Evolutionary conservation across 2,113 vertebrate genomes (phyloP).

Genomic region (Myocastor coypus): DNA sequence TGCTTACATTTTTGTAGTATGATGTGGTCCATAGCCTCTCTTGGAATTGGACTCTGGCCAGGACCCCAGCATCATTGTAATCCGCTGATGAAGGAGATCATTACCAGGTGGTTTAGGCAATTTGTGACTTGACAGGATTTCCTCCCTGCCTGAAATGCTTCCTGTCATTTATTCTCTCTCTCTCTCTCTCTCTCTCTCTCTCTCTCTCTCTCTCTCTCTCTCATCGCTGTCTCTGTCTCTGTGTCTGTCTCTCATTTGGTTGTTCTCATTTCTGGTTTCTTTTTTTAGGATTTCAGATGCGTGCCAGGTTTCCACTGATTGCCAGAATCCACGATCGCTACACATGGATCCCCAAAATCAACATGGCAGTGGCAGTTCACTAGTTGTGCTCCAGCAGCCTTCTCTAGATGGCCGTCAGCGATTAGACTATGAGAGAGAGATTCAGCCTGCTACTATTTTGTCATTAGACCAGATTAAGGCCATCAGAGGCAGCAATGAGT

Average conservation of each 20-base stretch:
- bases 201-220: constrained; percentile 59
- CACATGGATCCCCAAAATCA: constrained; percentile 98
- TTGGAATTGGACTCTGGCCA: constrained; percentile 76
- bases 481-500: constrained; percentile 97
- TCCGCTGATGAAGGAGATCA: constrained; percentile 85
- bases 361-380: constrained; percentile 93
- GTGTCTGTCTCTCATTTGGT: constrained; percentile 70
- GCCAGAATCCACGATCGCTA: constrained; percentile 93
- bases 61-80: constrained; percentile 74
- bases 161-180: constrained; percentile 62
- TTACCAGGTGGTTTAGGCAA: constrained; percentile 80
- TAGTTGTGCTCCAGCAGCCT: constrained; percentile 95
- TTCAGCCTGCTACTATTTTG: constrained; percentile 91
- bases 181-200: constrained; percentile 53
- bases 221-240: not conserved
- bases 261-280: constrained; percentile 70
- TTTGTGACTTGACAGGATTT: constrained; percentile 76
- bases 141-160: constrained; percentile 1
- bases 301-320: constrained; percentile 94
- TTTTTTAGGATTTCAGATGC: constrained; percentile 95
- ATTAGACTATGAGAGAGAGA: constrained; percentile 93
- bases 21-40: constrained; percentile 76
- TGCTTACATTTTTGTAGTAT: constrained; percentile 75
- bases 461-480: constrained; percentile 99
- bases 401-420: constrained; percentile 92